Evolutionary conservation across 2,113 vertebrate genomes (phyloP).

Genomic region (Bubalus kerabau): DNA sequence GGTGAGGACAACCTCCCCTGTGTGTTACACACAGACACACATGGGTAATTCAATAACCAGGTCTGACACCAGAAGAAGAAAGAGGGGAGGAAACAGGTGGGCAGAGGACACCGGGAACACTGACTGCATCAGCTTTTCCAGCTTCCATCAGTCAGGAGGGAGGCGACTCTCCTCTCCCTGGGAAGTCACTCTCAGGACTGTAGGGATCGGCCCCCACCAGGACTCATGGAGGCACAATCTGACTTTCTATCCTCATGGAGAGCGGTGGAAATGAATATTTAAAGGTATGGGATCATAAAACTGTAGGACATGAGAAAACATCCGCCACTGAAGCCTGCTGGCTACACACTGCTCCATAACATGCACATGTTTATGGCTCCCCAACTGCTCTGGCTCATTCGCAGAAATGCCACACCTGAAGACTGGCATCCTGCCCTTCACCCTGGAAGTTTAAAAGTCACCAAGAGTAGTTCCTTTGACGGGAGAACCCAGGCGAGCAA

Average conservation of each 20-base stretch:
- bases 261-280: slow-evolving; percentile 53
- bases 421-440: neutral
- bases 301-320: slow-evolving; percentile 2
- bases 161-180: neutral
- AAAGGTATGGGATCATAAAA: slow-evolving; percentile 51
- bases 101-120: neutral
- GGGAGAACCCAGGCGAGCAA: too few species aligned
- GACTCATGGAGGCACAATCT: neutral
- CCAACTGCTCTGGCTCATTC: neutral
- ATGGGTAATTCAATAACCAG: neutral
- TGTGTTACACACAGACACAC: neutral
- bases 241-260: slow-evolving; percentile 29
- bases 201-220: neutral
- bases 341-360: neutral
- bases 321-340: neutral
- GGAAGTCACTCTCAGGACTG: neutral
- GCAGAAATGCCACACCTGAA: slow-evolving; percentile 1
- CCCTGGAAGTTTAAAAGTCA: slow-evolving; percentile 23
- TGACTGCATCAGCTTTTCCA: neutral
- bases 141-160: accelerated
- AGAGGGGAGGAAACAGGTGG: neutral
- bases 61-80: neutral
- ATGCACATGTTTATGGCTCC: neutral
- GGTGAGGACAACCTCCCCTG: accelerated
- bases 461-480: neutral